Conservation (phyloP, 2,797 vertebrate genomes). For the Sitta carolinensis region DNA sequence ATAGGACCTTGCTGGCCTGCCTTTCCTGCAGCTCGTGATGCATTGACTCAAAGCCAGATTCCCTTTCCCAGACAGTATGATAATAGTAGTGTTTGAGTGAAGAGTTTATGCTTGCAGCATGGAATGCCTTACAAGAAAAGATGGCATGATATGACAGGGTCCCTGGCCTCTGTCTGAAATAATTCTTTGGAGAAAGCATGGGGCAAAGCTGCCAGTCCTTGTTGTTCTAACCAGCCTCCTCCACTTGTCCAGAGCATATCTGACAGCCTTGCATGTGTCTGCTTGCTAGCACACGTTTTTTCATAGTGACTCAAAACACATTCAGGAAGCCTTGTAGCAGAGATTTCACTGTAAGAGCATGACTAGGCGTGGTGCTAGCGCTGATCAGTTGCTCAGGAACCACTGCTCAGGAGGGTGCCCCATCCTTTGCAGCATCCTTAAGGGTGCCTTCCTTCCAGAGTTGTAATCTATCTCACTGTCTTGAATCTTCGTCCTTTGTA, state of each 20-base stretch:
- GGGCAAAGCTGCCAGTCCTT: not conserved
- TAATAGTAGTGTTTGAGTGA: not conserved
- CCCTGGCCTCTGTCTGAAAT: not conserved
- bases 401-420: not conserved
- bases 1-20: not conserved
- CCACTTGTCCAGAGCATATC: not conserved
- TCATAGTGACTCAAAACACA: not conserved
- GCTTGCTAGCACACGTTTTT: not conserved
- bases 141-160: not conserved
- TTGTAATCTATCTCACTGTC: not conserved
- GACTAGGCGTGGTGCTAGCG: not conserved
- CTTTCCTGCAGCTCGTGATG: not conserved
- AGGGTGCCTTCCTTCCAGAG: not conserved
- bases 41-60: not conserved
- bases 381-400: not conserved
- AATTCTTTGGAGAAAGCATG: not conserved
- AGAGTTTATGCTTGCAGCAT: not conserved
- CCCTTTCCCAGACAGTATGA: not conserved
- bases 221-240: not conserved
- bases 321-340: not conserved
- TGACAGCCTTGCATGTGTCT: not conserved
- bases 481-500: not conserved
- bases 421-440: not conserved
- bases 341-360: not conserved
- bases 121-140: not conserved